Percentiles rank a stretch among this genome's conserved stretches.
Conservation (phyloP, 2,113 vertebrate species). For the Anolis carolinensis region DNA sequence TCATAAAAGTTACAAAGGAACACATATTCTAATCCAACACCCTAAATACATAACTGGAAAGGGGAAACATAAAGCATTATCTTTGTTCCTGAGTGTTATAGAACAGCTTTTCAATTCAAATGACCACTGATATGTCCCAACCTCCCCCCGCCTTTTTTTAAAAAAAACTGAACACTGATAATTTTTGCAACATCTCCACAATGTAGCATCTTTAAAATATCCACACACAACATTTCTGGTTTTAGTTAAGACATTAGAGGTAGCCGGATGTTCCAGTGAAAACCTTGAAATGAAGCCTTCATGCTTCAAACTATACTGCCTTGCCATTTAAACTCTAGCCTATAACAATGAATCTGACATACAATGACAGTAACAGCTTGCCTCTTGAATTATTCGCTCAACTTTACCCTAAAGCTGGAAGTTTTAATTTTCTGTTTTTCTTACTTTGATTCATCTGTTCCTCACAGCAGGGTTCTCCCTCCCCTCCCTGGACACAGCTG, state of each 20-base stretch:
- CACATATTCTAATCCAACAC: neutral
- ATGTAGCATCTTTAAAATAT: neutral
- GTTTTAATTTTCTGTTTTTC: neutral
- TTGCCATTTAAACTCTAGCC: conserved; percentile 4
- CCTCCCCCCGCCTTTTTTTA: neutral
- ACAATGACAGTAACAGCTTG: conserved; percentile 16
- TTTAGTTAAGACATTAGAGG: neutral
- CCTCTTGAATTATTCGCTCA: neutral
- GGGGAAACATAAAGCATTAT: neutral
- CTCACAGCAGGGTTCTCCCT: conserved; percentile 9
- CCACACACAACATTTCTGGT: neutral
- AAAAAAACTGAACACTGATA: no score
- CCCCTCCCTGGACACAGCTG: neutral
- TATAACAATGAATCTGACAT: neutral
- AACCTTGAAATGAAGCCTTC: neutral
- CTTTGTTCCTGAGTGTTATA: neutral
- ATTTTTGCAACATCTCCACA: neutral
- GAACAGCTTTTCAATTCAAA: neutral
- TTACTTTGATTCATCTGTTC: conserved; percentile 29
- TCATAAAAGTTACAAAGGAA: neutral
- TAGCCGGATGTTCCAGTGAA: neutral
- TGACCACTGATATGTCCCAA: neutral
- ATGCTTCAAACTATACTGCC: neutral
- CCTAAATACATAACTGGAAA: neutral
- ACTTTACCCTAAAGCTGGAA: conserved; percentile 20